Conservation (phyloP, 2,113 vertebrate genomes). For the Uria lomvia region DNA sequence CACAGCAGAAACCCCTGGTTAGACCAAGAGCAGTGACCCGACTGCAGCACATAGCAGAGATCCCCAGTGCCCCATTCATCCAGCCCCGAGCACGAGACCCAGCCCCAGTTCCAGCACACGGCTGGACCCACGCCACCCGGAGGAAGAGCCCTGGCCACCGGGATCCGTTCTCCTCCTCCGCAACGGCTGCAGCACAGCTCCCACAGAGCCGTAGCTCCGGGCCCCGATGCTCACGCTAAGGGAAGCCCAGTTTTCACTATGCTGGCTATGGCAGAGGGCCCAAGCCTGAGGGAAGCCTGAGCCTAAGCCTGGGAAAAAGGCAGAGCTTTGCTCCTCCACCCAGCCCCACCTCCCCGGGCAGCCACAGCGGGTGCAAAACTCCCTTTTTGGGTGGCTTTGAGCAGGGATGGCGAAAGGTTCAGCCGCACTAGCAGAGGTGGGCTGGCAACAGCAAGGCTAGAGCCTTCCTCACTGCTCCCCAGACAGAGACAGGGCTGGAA, state of each 20-base stretch:
- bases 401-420: neutral
- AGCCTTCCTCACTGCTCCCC: neutral
- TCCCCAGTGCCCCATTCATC: neutral
- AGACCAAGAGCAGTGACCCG: slow-evolving; percentile 19
- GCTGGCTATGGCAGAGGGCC: neutral
- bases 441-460: neutral
- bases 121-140: rapidly evolving
- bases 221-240: rapidly evolving
- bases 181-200: neutral
- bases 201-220: neutral
- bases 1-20: neutral
- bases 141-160: rapidly evolving
- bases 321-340: neutral
- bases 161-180: neutral
- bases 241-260: rapidly evolving
- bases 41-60: neutral
- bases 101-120: rapidly evolving
- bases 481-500: neutral
- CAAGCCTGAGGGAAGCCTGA: neutral
- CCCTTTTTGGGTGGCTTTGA: neutral
- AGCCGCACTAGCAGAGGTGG: neutral
- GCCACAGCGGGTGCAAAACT: neutral
- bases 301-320: slow-evolving; percentile 25
- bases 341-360: neutral
- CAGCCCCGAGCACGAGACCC: neutral